Base-by-base conservation (phyloP, 1,140 invertebrate species). In the Bradynema listronoti region DNA sequence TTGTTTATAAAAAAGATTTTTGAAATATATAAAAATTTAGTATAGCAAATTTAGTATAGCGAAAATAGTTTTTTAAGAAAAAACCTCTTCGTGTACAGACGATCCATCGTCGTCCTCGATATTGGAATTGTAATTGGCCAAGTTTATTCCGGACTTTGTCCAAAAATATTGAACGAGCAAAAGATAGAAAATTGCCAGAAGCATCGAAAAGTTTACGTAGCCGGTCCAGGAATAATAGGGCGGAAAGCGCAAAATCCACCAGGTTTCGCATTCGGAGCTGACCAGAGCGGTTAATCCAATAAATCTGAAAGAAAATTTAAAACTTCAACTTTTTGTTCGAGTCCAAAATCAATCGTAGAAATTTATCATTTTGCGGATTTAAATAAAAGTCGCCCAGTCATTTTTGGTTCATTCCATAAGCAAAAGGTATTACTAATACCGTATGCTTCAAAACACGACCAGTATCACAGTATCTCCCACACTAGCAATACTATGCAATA, bases 31-130 rank as follows among this genome's bases (percentile, higher is more conserved):
- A 6, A 56, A 45, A 54, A 56, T 5, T 27, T n/a, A 29, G 16
- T n/a, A 6, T 9, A 59, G 19, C 7, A 7, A 58, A 36, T 14
- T 14, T 39, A 19, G 36, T 46, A 14, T 14, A 11, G 22, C 14
- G 51, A 19, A 53, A 43, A 9, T 19, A 56, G n/a, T 16, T 7
- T 19, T 5, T 9, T 56, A 55, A 19, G 63, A 64, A 63, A 64
- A 36, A 7, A 75, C 72, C 58, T 75, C 72, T 62, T 75, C 72
- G 34, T 75, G 72, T 5, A 77, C 72, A 1, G 70, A 73, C 32
- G 73, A 77, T 16, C 51, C 61, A 32, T 65, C 54, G 43, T 72
- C 74, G 29, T 62, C 56, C 19, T 14, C 39, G 19, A 43, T 25
- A 25, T 34, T 30, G 33, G 33, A 22, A 34, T 22, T 42, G 41